Evolutionary conservation across 2,113 vertebrate species (phyloP).

Genomic region (Macaca mulatta): DNA sequence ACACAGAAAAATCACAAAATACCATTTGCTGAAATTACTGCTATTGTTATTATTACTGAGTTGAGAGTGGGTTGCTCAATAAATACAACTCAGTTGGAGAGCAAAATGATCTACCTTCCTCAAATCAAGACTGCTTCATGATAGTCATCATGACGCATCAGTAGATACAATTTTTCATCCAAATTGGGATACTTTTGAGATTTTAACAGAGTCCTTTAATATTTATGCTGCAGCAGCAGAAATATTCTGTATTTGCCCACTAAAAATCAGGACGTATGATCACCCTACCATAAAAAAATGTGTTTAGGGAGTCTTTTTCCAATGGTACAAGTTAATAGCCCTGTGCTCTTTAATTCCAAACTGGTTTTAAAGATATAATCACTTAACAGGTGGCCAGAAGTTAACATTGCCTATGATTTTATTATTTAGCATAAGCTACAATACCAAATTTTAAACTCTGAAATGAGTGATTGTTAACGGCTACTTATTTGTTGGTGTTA

Average conservation of each 20-base stretch:
- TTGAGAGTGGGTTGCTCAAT: neutral
- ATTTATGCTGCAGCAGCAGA: neutral
- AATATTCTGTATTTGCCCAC: neutral
- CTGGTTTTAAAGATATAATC: neutral
- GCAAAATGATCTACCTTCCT: neutral
- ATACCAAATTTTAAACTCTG: neutral
- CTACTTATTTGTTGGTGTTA: neutral
- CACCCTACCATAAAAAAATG: neutral
- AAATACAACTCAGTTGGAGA: neutral
- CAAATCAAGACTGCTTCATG: neutral
- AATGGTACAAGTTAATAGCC: neutral
- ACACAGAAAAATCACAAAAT: conserved; percentile 12
- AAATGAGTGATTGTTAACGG: neutral
- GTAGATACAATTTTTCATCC: neutral
- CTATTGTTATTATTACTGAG: neutral
- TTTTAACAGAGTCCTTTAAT: neutral
- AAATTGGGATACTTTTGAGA: neutral
- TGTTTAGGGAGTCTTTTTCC: neutral
- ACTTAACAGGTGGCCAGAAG: neutral
- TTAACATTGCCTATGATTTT: neutral
- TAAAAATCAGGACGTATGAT: neutral
- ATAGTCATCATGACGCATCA: neutral
- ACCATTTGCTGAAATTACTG: neutral
- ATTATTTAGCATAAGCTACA: neutral
- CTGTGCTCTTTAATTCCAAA: conserved; percentile 8